These are phyloP conservation scores for Chloroclysta siterata DNA, from an alignment of 2,888 invertebrate species.

Conservation along the genomic window DNA sequence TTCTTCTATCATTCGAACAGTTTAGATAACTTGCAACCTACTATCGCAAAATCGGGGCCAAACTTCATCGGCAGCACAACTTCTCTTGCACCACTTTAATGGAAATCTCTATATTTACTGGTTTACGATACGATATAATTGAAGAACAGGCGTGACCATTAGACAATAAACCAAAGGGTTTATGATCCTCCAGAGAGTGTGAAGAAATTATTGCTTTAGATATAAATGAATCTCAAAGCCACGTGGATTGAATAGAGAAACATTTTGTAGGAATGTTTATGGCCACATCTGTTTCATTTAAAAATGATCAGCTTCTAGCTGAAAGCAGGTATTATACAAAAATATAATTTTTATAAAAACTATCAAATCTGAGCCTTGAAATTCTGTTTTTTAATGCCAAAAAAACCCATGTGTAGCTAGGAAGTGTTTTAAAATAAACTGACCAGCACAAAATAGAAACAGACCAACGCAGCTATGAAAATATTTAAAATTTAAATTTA, in stretches of 20 bases:
- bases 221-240: constrained; percentile 57
- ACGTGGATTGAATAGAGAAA: constrained; percentile 46
- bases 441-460: constrained; percentile 50
- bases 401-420: not conserved
- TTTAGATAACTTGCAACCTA: constrained; percentile 28
- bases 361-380: constrained; percentile 6
- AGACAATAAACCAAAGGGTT: constrained; percentile 64
- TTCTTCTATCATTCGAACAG: constrained; percentile 13
- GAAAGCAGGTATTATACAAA: not conserved
- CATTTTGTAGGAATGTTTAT: constrained; percentile 32
- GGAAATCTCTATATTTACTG: constrained; percentile 58
- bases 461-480: constrained; percentile 52
- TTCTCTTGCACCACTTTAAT: constrained; percentile 61
- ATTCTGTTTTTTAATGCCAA: constrained; percentile 1
- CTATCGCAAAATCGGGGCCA: constrained; percentile 49
- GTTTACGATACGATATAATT: constrained; percentile 63
- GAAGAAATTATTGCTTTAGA: constrained; percentile 58
- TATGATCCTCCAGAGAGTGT: constrained; percentile 58
- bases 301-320: not conserved
- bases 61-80: constrained; percentile 49
- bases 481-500: too few species aligned
- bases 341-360: not conserved
- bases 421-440: constrained; percentile 49
- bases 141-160: constrained; percentile 67
- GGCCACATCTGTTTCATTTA: constrained; percentile 4